Conservation (phyloP, 2,888 invertebrate genomes). For the Diadegma fenestrale region DNA sequence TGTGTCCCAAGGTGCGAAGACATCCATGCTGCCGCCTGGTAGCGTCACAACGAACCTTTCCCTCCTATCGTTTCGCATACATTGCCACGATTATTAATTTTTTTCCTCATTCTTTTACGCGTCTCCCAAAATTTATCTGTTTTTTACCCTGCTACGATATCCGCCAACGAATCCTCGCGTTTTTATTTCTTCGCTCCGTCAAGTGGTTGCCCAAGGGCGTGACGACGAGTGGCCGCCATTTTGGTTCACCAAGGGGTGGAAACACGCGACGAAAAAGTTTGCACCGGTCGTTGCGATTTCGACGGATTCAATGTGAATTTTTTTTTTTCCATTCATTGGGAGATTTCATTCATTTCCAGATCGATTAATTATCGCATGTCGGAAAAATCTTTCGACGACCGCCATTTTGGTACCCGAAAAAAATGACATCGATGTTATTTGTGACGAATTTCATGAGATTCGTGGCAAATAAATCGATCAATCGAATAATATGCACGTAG, state of each 20-base stretch:
- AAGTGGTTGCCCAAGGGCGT: background rate
- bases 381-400: background rate
- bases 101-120: background rate
- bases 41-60: conserved; percentile 73
- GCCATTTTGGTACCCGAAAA: conserved; percentile 12
- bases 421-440: background rate
- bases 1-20: conserved; percentile 77
- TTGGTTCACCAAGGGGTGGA: background rate
- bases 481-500: background rate
- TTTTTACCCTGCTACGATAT: background rate
- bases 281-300: background rate
- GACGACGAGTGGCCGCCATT: background rate
- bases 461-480: background rate
- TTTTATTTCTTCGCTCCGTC: background rate
- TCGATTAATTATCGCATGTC: background rate
- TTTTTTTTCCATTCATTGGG: background rate
- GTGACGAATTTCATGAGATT: background rate
- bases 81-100: background rate
- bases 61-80: conserved; percentile 18
- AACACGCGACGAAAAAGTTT: background rate
- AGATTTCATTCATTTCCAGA: background rate
- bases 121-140: background rate
- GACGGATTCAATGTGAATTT: background rate
- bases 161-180: background rate
- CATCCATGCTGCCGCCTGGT: conserved; percentile 80